Evolutionary conservation across 2,113 vertebrate genomes (phyloP).

Genomic region (Cnemophilus loriae): DNA sequence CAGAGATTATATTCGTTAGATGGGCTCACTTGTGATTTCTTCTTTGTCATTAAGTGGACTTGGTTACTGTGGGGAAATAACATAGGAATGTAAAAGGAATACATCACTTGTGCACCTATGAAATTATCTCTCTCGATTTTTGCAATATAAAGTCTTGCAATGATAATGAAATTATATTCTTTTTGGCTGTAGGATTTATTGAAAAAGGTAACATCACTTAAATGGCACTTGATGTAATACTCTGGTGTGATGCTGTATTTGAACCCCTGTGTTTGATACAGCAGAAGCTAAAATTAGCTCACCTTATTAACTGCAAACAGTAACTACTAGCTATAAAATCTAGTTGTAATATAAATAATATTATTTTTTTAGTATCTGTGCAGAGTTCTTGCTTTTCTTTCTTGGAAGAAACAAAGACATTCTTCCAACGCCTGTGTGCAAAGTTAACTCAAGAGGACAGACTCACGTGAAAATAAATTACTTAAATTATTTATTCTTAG

Average conservation of each 20-base stretch:
- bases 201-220: neutral
- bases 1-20: neutral
- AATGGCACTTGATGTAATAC: neutral
- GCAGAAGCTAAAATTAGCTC: neutral
- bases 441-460: neutral
- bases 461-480: neutral
- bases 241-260: neutral
- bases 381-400: neutral
- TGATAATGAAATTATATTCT: neutral
- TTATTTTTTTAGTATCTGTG: neutral
- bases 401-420: neutral
- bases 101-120: neutral
- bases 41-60: neutral
- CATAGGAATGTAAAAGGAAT: neutral
- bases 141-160: neutral
- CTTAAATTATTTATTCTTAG: neutral
- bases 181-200: neutral
- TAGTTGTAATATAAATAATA: neutral
- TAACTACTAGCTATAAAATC: neutral
- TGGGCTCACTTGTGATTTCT: neutral
- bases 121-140: neutral
- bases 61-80: neutral
- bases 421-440: neutral
- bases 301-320: neutral
- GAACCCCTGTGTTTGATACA: neutral